These are phyloP conservation scores for Oryzias celebensis DNA, from an alignment of 2,113 vertebrate species.

Conservation along the genomic window DNA sequence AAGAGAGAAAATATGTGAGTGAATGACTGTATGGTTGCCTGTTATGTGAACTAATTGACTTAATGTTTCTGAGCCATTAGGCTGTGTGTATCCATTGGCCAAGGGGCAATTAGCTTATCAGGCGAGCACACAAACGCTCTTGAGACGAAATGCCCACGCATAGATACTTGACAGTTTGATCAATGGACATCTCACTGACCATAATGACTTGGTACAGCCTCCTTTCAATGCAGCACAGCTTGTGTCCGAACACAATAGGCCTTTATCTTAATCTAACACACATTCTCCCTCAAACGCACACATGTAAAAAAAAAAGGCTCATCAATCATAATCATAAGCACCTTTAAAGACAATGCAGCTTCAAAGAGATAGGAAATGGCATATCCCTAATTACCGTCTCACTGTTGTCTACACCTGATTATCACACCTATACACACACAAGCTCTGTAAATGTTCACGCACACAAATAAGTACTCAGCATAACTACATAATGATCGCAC, in stretches of 20 bases:
- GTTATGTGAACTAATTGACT: conserved; percentile 67
- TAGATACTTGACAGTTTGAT: conserved; percentile 70
- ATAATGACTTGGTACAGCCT: conserved; percentile 63
- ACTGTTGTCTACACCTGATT: conserved; percentile 47
- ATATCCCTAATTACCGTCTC: conserved; percentile 66
- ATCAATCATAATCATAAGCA: conserved; percentile 70
- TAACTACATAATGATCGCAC: conserved; percentile 18
- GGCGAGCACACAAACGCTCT: conserved; percentile 27
- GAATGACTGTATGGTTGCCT: conserved; percentile 47
- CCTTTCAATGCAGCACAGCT: conserved; percentile 61
- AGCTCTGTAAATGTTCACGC: not conserved
- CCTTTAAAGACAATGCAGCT: conserved; percentile 72
- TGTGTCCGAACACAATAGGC: conserved; percentile 59
- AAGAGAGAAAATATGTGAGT: conserved; percentile 38
- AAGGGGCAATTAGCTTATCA: conserved; percentile 72
- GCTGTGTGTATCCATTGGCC: conserved; percentile 54
- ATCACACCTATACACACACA: conserved; percentile 36
- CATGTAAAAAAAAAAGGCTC: conserved; percentile 48
- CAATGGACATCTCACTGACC: conserved; percentile 67
- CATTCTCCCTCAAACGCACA: conserved; percentile 17
- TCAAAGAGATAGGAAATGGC: conserved; percentile 58
- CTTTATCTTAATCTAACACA: conserved; percentile 49
- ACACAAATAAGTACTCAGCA: not conserved
- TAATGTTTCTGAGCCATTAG: conserved; percentile 63
- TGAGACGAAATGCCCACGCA: conserved; percentile 14